Evolutionary conservation across 2,113 vertebrate genomes (phyloP), one percentile per base, ranked within the genome.

Genomic region (Sapajus apella): DNA sequence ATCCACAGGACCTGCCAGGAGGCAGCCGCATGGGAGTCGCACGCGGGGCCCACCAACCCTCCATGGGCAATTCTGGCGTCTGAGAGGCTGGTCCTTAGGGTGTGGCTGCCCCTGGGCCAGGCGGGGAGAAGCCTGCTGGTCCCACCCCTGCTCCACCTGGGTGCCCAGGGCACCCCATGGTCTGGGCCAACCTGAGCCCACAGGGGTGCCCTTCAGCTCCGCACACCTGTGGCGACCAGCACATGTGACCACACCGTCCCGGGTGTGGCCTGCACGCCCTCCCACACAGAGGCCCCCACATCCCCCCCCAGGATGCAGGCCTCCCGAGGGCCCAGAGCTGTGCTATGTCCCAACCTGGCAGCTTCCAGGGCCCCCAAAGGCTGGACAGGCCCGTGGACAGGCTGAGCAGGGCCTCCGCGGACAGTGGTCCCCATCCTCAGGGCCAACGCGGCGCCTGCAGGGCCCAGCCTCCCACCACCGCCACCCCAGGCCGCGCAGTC

Each of bases 11-110:
- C 72, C 30, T 1, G 68, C 61, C 27, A 64, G 61, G 27, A 13
- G 12, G 61, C 61, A 64, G 61, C 27, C 1, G 61, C 61, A 30
- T 32, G 61, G 11, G 27, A 2, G 12, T 32, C 5, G 11, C 27
- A 64, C 30, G 6, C 1, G 5, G 61, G 5, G 21, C 11, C 25
- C 20, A 40, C 25, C n/a, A 11, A 2, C 23, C 12, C 1, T 43
- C 18, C 17, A 55, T 1, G 32, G 45, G 17, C 76, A 79, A 8
- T 35, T 79, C 45, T 79, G 47, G 32, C 47, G 18, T 30, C 30
- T 0, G 2, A 32, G 45, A 30, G 9, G 18, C 21, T 37, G 64
- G 47, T n/a, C 30, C 27, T 35, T 77, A 47, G 58, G 9, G 16
- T 11, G 5, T 14, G 56, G 16, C 45, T 30, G 25, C 55, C 37